A percentile compares a stretch with the other conserved stretches of the same genome.
Evolutionary conservation across 2,113 vertebrate genomes (phyloP).

Genomic region (Oryzias javanicus): DNA sequence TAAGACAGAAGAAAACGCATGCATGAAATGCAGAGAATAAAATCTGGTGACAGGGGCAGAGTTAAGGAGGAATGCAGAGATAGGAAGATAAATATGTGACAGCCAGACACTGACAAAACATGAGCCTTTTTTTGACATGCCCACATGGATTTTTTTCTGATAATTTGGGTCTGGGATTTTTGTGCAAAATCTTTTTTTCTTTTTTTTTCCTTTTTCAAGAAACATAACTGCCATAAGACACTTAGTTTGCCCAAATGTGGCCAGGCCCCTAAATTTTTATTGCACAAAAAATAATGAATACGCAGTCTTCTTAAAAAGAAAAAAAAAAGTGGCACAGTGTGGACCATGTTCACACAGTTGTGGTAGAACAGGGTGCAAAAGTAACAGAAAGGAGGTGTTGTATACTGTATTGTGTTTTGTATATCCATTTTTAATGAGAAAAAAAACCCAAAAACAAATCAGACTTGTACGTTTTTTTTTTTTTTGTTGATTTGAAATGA

Average conservation of each 20-base stretch:
- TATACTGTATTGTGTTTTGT: too few relatives aligned
- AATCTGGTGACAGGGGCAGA: slow-evolving; percentile 12
- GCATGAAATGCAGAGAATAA: slow-evolving; percentile 17
- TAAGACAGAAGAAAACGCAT: slow-evolving; percentile 10
- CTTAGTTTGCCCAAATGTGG: slow-evolving; percentile 55
- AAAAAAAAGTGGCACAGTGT: too few relatives aligned
- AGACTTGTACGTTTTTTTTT: too few relatives aligned
- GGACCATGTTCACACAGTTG: slow-evolving; percentile 1
- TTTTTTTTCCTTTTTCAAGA: slow-evolving; percentile 44
- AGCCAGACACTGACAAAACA: slow-evolving; percentile 41
- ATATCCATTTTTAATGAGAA: too few relatives aligned
- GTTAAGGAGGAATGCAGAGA: slow-evolving; percentile 25
- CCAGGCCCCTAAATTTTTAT: slow-evolving; percentile 44
- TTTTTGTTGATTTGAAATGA: neutral
- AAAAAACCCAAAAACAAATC: too few relatives aligned
- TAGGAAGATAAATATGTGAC: slow-evolving; percentile 39
- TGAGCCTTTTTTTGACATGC: slow-evolving; percentile 24
- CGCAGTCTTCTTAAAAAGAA: neutral
- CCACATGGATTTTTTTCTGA: slow-evolving; percentile 72
- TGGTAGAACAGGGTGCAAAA: slow-evolving; percentile 26
- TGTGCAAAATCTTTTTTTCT: neutral
- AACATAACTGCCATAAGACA: slow-evolving; percentile 65
- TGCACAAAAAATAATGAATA: slow-evolving; percentile 46
- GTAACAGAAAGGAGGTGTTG: slow-evolving; percentile 25
- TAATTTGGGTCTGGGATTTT: slow-evolving; percentile 64